Percentiles rank a stretch among this genome's conserved stretches.
These are phyloP conservation scores for Drosophila pseudoobscura DNA, from an alignment of 1,140 invertebrate species.

Conservation along the genomic window DNA sequence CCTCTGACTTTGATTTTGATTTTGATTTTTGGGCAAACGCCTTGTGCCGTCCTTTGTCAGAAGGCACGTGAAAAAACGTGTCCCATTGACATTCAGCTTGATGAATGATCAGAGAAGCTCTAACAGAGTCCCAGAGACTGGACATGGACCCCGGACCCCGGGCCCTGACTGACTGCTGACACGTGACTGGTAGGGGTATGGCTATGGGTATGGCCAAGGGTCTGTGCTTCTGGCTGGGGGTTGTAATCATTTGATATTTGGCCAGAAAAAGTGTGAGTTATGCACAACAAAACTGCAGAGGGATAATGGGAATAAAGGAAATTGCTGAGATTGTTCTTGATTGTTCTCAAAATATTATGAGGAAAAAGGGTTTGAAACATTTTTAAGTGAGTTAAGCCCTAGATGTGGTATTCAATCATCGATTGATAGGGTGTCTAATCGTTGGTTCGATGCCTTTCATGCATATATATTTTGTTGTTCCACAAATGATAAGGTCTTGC, in stretches of 20 bases:
- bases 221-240: constrained; percentile 8
- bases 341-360: not conserved
- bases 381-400: not conserved
- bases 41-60: constrained; percentile 59
- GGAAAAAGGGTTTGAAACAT: not conserved
- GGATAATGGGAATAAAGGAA: constrained; percentile 37
- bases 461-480: too few relatives aligned
- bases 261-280: constrained; percentile 30
- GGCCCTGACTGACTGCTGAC: constrained; percentile 73
- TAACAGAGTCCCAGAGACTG: too few relatives aligned
- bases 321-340: constrained; percentile 21
- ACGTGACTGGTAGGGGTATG: constrained; percentile 52
- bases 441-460: too few relatives aligned
- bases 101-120: constrained; percentile 66
- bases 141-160: constrained; percentile 3
- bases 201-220: not conserved
- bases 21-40: constrained; percentile 32
- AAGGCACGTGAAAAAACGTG: constrained; percentile 79
- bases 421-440: too few relatives aligned
- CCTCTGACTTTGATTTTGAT: constrained; percentile 31
- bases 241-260: constrained; percentile 21
- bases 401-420: too few relatives aligned
- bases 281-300: constrained; percentile 9
- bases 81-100: constrained; percentile 78
- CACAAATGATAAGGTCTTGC: too few relatives aligned